These are phyloP conservation scores for Halcyon senegalensis DNA, from an alignment of 2,113 vertebrate genomes.

Conservation along the genomic window DNA sequence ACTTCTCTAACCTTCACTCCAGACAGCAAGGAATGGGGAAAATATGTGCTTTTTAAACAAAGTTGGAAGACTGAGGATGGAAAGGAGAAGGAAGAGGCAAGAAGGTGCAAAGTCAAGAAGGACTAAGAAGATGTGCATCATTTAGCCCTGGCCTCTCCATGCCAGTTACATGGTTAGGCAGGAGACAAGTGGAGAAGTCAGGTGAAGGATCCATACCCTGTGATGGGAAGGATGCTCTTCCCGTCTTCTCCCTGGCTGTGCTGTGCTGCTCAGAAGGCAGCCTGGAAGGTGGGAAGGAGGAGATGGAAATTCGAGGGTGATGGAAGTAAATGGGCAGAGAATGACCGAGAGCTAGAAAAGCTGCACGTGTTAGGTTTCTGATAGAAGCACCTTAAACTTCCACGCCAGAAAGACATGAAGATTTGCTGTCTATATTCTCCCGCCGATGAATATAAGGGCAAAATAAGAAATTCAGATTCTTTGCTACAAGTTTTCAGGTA, in stretches of 20 bases:
- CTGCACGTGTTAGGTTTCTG: neutral
- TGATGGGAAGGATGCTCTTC: neutral
- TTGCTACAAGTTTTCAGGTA: neutral
- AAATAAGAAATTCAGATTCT: neutral
- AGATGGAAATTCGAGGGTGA: neutral
- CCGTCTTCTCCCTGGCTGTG: neutral
- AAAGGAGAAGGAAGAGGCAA: neutral
- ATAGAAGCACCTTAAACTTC: neutral
- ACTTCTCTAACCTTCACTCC: neutral
- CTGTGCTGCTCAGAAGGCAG: neutral
- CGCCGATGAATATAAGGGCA: neutral
- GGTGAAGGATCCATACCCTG: neutral
- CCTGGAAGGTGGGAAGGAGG: neutral
- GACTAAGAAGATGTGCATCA: neutral
- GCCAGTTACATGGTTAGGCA: neutral
- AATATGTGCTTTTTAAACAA: neutral
- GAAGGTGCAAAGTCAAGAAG: neutral
- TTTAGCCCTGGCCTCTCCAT: neutral
- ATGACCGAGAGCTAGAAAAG: neutral
- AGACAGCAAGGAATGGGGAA: neutral
- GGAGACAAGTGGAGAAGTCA: neutral
- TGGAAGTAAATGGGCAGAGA: neutral
- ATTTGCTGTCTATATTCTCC: neutral
- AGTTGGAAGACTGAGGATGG: neutral
- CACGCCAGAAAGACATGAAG: neutral